These are phyloP conservation scores for Okamejei kenojei DNA, from an alignment of 2,797 vertebrate genomes.

Conservation along the genomic window DNA sequence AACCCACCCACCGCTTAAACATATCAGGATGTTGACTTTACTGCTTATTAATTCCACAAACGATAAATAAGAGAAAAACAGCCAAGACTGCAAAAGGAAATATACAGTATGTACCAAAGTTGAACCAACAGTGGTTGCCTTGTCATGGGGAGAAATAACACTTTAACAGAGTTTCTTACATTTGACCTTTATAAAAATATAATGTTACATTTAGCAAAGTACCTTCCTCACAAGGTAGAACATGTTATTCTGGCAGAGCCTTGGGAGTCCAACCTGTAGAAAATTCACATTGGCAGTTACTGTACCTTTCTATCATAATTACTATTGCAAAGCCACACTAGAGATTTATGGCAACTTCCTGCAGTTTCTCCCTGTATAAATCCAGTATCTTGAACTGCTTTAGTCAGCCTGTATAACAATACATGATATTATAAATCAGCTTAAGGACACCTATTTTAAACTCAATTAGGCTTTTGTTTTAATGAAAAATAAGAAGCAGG, in stretches of 20 bases:
- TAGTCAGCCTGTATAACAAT: background rate
- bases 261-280: slow-evolving; percentile 45
- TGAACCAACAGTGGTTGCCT: slow-evolving; percentile 43
- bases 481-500: background rate
- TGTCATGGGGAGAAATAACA: slow-evolving; percentile 49
- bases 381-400: slow-evolving; percentile 40
- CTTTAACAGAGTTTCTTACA: slow-evolving; percentile 47
- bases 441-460: slow-evolving; percentile 11
- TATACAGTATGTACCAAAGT: slow-evolving; percentile 41
- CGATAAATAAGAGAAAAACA: background rate
- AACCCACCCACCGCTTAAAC: background rate
- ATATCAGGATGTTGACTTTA: background rate
- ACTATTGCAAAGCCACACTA: slow-evolving; percentile 48
- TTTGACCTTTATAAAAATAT: slow-evolving; percentile 53
- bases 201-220: slow-evolving; percentile 54
- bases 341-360: slow-evolving; percentile 48
- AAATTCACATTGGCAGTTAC: slow-evolving; percentile 47
- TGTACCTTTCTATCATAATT: slow-evolving; percentile 50
- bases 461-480: background rate
- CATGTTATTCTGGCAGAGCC: slow-evolving; percentile 47
- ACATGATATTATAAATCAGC: background rate
- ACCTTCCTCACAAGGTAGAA: slow-evolving; percentile 48
- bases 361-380: slow-evolving; percentile 43
- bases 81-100: background rate
- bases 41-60: background rate